Evolutionary conservation across 2,797 vertebrate genomes (phyloP), one percentile per base, ranked within the genome.

Genomic region (Labroides dimidiatus): DNA sequence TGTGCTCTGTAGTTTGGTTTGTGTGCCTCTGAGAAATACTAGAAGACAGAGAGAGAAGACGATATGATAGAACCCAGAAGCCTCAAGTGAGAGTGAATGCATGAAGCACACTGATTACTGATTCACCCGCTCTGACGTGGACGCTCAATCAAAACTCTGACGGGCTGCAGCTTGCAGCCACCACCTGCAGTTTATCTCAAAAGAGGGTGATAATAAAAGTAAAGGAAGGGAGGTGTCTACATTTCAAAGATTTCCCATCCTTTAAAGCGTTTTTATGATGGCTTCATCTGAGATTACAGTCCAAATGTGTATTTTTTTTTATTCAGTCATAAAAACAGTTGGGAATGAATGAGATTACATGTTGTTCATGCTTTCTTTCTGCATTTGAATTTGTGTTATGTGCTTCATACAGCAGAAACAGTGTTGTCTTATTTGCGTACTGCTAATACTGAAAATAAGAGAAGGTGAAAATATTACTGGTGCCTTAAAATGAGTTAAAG

Each of bases 41-140:
- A 24, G 59, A 19, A 60, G 19, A 23, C 13, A 42, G 13, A 42
- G n/a, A 20, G 6, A 16, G 14, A 55, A 24, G 13, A 33, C 1
- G 30, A 44, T 17, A 50, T 50, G 36, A 60, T 61, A 63, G 14
- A 47, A 64, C 57, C 47, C 12, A 16, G 65, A 14, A 37, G 37
- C 10, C 33, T 69, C 53, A 65, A 33, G 33, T 45, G 42, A 43
- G 66, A 24, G 23, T 0, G 23, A 52, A 19, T 11, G 49, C 60
- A 62, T 24, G 30, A 57, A 13, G 59, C 17, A 42, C 53, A 3
- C 20, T 59, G 77, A 68, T 68, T n/a, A 64, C 53, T 63, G 67
- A 71, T 80, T 36, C 24, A 49, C 45, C 43, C 42, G 43, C 41
- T 17, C 57, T 42, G 16, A 61, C 17, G 36, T 36, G n/a, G 36